These are phyloP conservation scores for Desoria tigrina DNA, from an alignment of 2,888 invertebrate genomes.

Conservation along the genomic window DNA sequence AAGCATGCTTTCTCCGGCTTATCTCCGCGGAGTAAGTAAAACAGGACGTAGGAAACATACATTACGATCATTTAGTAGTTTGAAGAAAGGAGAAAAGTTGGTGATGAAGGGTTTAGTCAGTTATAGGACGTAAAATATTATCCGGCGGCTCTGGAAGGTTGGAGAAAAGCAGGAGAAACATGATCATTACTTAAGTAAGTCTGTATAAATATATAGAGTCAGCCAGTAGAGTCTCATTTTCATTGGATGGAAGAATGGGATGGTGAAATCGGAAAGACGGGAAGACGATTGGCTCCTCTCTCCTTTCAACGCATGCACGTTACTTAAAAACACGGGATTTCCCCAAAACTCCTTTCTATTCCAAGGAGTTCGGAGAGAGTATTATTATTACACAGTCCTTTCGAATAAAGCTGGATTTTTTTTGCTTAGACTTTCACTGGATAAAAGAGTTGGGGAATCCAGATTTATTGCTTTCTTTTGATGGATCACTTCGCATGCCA, in stretches of 20 bases:
- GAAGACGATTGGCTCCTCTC: slow-evolving; percentile 39
- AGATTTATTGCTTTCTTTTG: slow-evolving; percentile 7
- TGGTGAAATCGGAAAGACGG: slow-evolving; percentile 26
- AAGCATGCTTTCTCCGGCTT: too few species aligned
- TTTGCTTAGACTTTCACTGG: not conserved
- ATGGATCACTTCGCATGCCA: slow-evolving; percentile 13
- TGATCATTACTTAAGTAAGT: not conserved
- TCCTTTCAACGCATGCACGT: slow-evolving; percentile 46
- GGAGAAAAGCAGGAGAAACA: not conserved
- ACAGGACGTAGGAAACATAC: too few species aligned
- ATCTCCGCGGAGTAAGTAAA: too few species aligned
- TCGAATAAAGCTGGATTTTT: not conserved
- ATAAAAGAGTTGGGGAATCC: not conserved
- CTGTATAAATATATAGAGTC: too few species aligned
- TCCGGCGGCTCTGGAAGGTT: too few species aligned
- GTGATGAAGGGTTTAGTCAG: too few species aligned
- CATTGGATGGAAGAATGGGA: slow-evolving; percentile 24
- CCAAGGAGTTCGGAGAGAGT: not conserved
- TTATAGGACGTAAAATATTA: too few species aligned
- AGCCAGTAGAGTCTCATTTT: slow-evolving; percentile 33
- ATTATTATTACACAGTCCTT: not conserved
- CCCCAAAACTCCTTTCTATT: not conserved
- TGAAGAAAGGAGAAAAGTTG: too few species aligned
- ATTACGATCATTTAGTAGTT: too few species aligned
- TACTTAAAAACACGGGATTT: slow-evolving; percentile 10